A percentile compares a stretch with the other conserved stretches of the same genome.
These are phyloP conservation scores for Apostichopus californicus DNA, from an alignment of 35 echinoderm and acorn worm genomes.

Conservation along the genomic window DNA sequence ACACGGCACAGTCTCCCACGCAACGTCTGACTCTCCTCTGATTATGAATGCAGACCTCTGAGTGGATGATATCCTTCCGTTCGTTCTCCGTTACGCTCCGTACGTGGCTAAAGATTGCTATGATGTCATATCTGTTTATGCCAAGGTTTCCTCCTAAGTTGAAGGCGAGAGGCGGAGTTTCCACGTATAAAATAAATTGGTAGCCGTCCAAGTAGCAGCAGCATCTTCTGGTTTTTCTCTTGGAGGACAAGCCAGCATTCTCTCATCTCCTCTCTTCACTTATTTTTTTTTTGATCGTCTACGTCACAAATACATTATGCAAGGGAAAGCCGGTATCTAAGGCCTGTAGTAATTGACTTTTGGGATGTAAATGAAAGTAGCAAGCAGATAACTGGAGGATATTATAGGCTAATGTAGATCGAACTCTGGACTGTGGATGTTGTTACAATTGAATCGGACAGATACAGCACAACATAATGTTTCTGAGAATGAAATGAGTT, in stretches of 20 bases:
- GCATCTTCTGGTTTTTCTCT: neutral
- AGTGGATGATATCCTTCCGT: neutral
- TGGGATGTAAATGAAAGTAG: neutral
- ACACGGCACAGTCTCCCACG: neutral
- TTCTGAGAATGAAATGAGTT: neutral
- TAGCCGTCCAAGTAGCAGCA: neutral
- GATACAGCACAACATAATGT: neutral
- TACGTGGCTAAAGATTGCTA: conserved; percentile 12
- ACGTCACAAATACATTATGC: neutral
- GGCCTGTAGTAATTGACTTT: neutral
- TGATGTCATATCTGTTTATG: conserved; percentile 49
- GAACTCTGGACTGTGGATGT: neutral
- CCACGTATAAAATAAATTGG: neutral
- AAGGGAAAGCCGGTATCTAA: neutral
- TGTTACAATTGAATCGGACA: neutral
- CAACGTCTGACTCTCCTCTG: neutral
- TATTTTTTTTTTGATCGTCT: neutral
- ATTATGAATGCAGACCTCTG: neutral
- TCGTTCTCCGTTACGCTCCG: neutral
- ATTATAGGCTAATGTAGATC: neutral
- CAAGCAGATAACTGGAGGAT: neutral
- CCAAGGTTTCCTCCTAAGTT: conserved; percentile 26
- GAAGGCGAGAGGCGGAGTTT: neutral
- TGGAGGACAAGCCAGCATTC: neutral
- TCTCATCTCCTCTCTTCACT: too few species aligned